A percentile compares a stretch with the other conserved stretches of the same genome.
Evolutionary conservation across 2,797 vertebrate genomes (phyloP).

Genomic region (Caiman crocodilus): DNA sequence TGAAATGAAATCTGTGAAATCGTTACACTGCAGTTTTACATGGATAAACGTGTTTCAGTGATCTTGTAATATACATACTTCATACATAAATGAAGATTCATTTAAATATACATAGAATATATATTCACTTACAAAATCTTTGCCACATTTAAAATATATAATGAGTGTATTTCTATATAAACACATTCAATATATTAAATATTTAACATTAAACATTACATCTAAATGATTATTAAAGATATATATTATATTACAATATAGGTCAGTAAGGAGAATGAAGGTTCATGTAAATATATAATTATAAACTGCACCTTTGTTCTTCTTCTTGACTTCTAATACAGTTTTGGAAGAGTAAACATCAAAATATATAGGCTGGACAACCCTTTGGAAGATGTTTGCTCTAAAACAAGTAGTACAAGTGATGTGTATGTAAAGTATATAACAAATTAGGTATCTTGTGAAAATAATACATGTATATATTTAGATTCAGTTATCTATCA

Average conservation of each 20-base stretch:
- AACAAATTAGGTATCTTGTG: background rate
- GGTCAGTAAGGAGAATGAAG: no score
- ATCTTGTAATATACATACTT: background rate
- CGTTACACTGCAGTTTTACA: background rate
- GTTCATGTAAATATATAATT: background rate
- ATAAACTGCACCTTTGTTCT: background rate
- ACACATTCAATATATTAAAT: no score
- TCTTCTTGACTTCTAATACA: accelerated
- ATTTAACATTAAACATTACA: no score
- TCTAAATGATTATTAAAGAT: no score
- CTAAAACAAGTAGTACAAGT: background rate
- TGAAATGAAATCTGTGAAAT: no score
- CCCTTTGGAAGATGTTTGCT: background rate
- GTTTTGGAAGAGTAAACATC: background rate
- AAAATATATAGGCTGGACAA: background rate
- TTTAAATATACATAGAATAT: no score
- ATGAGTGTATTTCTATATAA: no score
- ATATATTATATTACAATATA: no score
- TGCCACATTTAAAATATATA: no score
- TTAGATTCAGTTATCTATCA: accelerated
- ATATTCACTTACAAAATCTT: no score
- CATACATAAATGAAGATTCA: no score
- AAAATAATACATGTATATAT: accelerated
- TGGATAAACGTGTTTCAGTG: background rate
- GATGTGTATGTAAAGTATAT: accelerated